Evolutionary conservation across 2,113 vertebrate species (phyloP), one percentile per base, ranked within the genome.

Genomic region (Litocranius walleri): DNA sequence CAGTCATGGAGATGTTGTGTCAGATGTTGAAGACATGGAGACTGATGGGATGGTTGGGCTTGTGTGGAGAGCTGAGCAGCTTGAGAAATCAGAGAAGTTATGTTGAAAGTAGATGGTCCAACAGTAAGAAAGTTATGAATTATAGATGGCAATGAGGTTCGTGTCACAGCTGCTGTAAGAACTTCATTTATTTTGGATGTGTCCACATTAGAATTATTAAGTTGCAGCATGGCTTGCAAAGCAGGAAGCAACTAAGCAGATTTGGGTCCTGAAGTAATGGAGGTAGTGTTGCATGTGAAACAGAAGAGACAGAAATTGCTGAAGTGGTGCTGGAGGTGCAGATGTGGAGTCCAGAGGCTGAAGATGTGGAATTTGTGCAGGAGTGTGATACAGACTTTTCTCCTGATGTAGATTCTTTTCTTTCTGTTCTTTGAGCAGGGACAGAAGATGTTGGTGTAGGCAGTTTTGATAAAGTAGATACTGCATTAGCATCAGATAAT

Each of bases 101-200:
- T 98, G 99, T 99, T 99, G 99, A 99, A 99, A 99, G 99, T 99
- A 97, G 99, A 99, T 92, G 99, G 99, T 99, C 99, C 99, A 99
- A 99, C 99, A 99, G 99, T 99, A 98, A 99, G 99, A 99, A 99
- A 99, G 99, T 99, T 99, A 99, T 99, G 99, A 99, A 99, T 99
- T 99, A 99, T 99, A 99, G 99, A 99, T 98, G 99, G 99, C 99
- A 99, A 99, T 98, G 99, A 99, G 98, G 99, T 99, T 99, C 99
- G 99, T 98, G 99, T 99, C 98, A 99, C 99, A 99, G 99, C 99
- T 99, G 99, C 99, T 99, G 99, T 99, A 99, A 99, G 99, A 99
- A 99, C 99, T 99, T 99, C 99, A 94, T 99, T 99, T 98, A 99
- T 99, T 99, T 99, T 99, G 64, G 99, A 99, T 99, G 99, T 99